Evolutionary conservation across 2,888 invertebrate species (phyloP).

Genomic region (Pediacus dermestoides): DNA sequence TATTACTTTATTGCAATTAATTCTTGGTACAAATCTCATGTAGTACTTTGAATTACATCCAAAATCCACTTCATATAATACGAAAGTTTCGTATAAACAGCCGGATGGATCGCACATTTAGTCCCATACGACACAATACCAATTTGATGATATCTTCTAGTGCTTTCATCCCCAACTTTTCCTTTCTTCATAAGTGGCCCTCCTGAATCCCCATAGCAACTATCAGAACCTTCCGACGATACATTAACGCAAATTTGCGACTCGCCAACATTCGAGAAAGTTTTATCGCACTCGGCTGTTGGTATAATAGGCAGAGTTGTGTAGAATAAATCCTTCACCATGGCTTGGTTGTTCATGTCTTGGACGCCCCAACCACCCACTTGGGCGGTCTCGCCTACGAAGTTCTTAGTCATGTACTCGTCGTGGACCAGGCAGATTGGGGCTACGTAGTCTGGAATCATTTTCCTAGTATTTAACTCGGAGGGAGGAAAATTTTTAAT

Average conservation of each 20-base stretch:
- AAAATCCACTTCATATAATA: neutral
- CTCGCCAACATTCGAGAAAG: neutral
- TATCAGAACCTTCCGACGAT: neutral
- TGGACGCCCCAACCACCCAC: neutral
- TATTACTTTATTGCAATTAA: too few species aligned
- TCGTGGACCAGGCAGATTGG: neutral
- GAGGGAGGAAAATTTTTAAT: too few species aligned
- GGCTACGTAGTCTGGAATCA: too few species aligned
- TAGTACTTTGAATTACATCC: too few species aligned
- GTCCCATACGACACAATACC: neutral
- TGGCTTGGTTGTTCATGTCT: neutral
- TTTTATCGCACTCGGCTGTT: neutral
- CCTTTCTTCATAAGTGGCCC: neutral
- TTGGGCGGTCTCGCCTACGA: neutral
- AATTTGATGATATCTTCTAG: neutral
- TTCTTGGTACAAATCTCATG: too few species aligned
- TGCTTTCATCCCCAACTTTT: neutral
- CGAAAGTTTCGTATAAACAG: neutral
- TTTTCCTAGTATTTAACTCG: too few species aligned
- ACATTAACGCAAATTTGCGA: constrained; percentile 1
- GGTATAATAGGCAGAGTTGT: neutral
- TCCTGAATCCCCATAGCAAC: neutral
- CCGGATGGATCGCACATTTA: neutral
- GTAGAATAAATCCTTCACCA: neutral
- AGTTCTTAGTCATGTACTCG: neutral